Conservation (phyloP, 1,140 invertebrate genomes). For the Latrodectus geometricus region DNA sequence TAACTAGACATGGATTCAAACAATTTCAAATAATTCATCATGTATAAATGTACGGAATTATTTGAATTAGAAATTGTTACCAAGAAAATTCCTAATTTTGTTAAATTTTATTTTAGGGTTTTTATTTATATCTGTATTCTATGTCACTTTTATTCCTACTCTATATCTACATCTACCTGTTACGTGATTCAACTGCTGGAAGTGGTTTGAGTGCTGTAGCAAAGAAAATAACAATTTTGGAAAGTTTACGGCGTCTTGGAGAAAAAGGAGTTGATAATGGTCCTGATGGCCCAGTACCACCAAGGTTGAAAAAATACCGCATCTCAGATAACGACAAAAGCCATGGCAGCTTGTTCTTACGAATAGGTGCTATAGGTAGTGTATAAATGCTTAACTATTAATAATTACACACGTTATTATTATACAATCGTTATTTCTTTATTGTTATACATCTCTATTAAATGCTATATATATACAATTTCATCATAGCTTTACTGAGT, state of each 20-base stretch:
- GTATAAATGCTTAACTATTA: no score
- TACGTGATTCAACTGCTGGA: constrained; percentile 77
- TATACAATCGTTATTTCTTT: no score
- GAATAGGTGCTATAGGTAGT: constrained; percentile 90
- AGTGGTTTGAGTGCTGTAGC: constrained; percentile 56
- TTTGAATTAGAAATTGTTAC: no score
- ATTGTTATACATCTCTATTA: not conserved
- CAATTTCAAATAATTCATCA: no score
- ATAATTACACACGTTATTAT: no score
- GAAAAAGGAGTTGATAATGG: constrained; percentile 56
- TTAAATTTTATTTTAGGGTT: constrained; percentile 77
- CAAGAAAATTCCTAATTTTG: no score
- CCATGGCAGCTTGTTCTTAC: constrained; percentile 85
- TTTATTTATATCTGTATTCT: constrained; percentile 97
- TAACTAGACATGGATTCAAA: no score
- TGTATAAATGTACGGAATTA: no score
- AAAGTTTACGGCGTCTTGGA: constrained; percentile 40
- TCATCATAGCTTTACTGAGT: no score
- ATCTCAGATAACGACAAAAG: constrained; percentile 62
- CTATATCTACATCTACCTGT: constrained; percentile 96
- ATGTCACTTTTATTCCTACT: constrained; percentile 94
- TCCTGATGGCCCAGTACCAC: constrained; percentile 47
- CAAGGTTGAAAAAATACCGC: constrained; percentile 47
- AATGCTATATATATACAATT: no score
- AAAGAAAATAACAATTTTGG: constrained; percentile 57